Conservation (phyloP, 2,113 vertebrate species). For the human region DNA sequence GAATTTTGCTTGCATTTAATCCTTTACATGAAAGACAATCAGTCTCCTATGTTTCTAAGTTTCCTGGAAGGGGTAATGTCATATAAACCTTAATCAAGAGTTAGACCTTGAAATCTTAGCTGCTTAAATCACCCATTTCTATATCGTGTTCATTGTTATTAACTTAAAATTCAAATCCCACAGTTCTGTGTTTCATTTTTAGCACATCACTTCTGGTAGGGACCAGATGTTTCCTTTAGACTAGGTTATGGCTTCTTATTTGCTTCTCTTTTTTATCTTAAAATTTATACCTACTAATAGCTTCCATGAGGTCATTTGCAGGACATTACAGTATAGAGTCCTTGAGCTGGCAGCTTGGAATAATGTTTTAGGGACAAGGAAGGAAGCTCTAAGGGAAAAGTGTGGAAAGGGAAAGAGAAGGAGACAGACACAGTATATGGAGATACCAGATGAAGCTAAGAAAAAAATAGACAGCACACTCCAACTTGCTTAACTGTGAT, state of each 20-base stretch:
- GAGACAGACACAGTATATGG: neutral
- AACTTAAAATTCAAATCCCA: slow-evolving; percentile 9
- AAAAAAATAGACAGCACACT: neutral
- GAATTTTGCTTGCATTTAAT: neutral
- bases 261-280: slow-evolving; percentile 46
- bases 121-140: neutral
- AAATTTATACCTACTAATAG: neutral
- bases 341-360: slow-evolving; percentile 6
- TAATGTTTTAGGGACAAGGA: slow-evolving; percentile 36
- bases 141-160: neutral
- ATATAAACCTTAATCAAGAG: neutral
- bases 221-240: slow-evolving; percentile 75
- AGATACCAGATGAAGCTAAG: slow-evolving; percentile 29
- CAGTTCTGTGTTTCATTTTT: neutral
- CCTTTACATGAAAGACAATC: neutral
- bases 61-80: neutral
- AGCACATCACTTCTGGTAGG: neutral
- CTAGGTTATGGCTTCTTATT: neutral
- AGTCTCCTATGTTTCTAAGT: neutral
- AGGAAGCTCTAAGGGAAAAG: slow-evolving; percentile 57
- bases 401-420: neutral
- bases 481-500: neutral
- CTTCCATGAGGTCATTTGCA: neutral
- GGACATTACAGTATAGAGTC: neutral
- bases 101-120: neutral